Evolutionary conservation across 2,797 vertebrate genomes (phyloP).

Genomic region (Avahi laniger): DNA sequence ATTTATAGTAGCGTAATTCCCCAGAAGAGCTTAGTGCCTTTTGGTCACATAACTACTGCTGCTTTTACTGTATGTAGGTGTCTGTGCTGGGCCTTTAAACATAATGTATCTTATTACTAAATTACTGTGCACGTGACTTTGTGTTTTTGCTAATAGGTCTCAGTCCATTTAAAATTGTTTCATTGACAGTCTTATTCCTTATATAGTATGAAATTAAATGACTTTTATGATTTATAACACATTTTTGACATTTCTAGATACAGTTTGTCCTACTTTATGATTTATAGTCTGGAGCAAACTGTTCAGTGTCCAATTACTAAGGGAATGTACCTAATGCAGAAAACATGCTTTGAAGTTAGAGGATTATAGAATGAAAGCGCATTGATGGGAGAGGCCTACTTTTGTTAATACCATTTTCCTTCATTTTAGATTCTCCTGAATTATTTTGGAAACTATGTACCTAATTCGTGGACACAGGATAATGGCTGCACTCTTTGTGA

Average conservation of each 20-base stretch:
- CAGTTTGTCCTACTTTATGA: neutral
- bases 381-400: neutral
- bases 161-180: neutral
- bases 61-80: neutral
- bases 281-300: neutral
- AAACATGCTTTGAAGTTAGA: neutral
- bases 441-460: conserved; percentile 97
- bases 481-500: conserved; percentile 92
- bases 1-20: neutral
- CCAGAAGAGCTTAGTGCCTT: neutral
- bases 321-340: neutral
- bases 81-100: neutral
- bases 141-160: neutral
- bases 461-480: conserved; percentile 95
- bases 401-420: conserved; percentile 42
- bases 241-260: neutral
- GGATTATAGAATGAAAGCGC: neutral
- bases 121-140: neutral
- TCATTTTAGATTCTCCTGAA: conserved; percentile 93
- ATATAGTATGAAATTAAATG: neutral
- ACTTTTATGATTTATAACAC: neutral
- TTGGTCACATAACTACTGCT: neutral
- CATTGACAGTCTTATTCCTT: neutral
- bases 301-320: neutral
- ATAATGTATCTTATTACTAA: neutral